Percentiles rank a stretch among this genome's conserved stretches.
Evolutionary conservation across 2,888 invertebrate genomes (phyloP).

Genomic region (Therioaphis trifolii): DNA sequence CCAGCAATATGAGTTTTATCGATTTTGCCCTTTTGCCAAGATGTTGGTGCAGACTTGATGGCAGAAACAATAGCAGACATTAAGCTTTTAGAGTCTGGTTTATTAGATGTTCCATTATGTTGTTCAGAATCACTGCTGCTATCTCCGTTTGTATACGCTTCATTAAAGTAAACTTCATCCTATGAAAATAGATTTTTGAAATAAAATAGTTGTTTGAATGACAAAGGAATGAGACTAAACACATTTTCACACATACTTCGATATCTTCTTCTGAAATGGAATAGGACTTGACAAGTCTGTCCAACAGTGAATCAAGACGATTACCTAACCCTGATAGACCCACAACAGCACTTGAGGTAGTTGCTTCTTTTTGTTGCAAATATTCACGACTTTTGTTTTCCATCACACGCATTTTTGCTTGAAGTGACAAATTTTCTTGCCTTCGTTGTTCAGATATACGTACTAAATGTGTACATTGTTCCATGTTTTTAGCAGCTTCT

Average conservation of each 20-base stretch:
- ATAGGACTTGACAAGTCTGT: constrained; percentile 79
- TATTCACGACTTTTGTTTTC: constrained; percentile 76
- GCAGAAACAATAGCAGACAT: constrained; percentile 57
- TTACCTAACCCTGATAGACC: constrained; percentile 78
- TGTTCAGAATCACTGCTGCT: constrained; percentile 72
- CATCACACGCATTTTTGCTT: constrained; percentile 75
- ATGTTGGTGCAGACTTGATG: constrained; percentile 51
- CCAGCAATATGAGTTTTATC: constrained; percentile 8
- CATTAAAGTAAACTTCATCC: constrained; percentile 84
- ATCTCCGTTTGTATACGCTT: constrained; percentile 76
- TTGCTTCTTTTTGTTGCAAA: constrained; percentile 77
- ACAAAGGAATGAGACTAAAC: neutral
- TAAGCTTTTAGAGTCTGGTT: constrained; percentile 53
- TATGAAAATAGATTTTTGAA: constrained; percentile 68
- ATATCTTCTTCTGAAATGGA: constrained; percentile 80
- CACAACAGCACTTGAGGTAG: constrained; percentile 76
- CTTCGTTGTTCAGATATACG: constrained; percentile 55
- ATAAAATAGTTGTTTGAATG: constrained; percentile 7
- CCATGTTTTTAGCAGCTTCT: constrained; percentile 39
- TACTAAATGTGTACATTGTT: constrained; percentile 59
- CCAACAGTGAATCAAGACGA: constrained; percentile 78
- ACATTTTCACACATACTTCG: constrained; percentile 72
- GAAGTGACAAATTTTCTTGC: constrained; percentile 77
- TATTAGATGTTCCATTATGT: constrained; percentile 32
- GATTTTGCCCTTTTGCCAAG: constrained; percentile 51